Conservation (phyloP, 2,888 invertebrate genomes). For the Amphipoea lucens region DNA sequence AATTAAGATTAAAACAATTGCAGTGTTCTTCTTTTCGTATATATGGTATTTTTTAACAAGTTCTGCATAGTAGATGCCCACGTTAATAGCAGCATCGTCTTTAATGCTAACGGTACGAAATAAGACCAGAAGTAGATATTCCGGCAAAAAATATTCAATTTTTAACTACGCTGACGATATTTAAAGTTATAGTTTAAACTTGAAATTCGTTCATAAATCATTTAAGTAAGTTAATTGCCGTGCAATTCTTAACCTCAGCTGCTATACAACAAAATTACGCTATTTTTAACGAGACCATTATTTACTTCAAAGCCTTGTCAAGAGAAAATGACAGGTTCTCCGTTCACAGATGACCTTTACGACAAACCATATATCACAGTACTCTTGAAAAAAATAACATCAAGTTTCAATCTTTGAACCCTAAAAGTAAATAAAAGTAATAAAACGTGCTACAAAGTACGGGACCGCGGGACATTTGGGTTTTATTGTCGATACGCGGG, state of each 20-base stretch:
- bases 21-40: background rate
- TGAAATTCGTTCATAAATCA: background rate
- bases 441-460: constrained; percentile 67
- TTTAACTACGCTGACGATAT: background rate
- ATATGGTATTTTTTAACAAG: background rate
- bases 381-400: constrained; percentile 58
- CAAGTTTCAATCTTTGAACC: constrained; percentile 61
- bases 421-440: constrained; percentile 67
- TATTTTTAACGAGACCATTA: background rate
- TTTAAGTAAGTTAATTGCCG: background rate
- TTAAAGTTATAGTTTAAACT: background rate
- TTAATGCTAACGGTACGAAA: background rate
- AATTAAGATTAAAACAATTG: background rate
- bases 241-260: background rate
- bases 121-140: too few relatives aligned
- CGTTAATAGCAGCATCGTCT: background rate
- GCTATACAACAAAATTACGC: background rate
- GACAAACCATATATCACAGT: constrained; percentile 41
- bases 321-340: constrained; percentile 7
- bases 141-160: background rate
- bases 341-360: constrained; percentile 37
- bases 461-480: constrained; percentile 59
- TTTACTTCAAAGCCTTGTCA: background rate
- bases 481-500: constrained; percentile 67
- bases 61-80: background rate